A percentile compares a stretch with the other conserved stretches of the same genome.
phyloP scores from a whole-genome alignment of 2,113 vertebrate species.

The Tachuris rubrigastra region DNA sequence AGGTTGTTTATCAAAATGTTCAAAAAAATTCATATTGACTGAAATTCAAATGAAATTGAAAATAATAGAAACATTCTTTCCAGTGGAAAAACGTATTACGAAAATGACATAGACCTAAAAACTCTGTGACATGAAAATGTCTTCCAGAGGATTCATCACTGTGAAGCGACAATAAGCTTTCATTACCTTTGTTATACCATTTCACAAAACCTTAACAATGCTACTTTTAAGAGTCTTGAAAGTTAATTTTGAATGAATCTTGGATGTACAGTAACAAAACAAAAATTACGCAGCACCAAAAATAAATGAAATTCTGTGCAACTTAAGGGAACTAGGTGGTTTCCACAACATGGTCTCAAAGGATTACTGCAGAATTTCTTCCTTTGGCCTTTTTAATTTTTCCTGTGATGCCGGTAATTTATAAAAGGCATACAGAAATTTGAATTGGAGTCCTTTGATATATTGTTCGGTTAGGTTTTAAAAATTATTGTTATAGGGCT shows the following conservation, averaged over 20 bases:
- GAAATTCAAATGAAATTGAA: background rate
- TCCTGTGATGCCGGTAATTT: background rate
- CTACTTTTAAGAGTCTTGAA: background rate
- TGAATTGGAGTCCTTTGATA: background rate
- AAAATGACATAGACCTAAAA: background rate
- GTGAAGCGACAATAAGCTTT: background rate
- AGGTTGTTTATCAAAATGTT: background rate
- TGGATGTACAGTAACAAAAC: background rate
- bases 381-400: background rate
- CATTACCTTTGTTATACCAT: background rate
- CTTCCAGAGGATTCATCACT: background rate
- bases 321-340: background rate
- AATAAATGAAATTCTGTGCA: background rate
- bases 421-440: background rate
- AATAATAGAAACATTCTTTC: background rate
- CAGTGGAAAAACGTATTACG: background rate
- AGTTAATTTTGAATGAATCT: background rate
- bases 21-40: background rate
- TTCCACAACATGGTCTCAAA: background rate
- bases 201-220: background rate
- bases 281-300: background rate
- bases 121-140: background rate
- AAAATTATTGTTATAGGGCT: rapidly evolving
- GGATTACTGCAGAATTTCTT: background rate
- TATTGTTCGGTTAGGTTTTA: background rate